Conservation (phyloP, 2,113 vertebrate species). For the human (Homo sapiens) region GRCh38 chr7:145371501-145372000, state of each 20-base stretch:
- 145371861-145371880: background rate
- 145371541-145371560: background rate
- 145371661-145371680: background rate
- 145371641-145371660: background rate
- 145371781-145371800: background rate
- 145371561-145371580: background rate
- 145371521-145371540: background rate
- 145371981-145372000: background rate
- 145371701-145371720: background rate
- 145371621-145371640: background rate
- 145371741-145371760: background rate
- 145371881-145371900: background rate
- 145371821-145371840: background rate
- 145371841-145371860: background rate
- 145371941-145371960: background rate
- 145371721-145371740: background rate
- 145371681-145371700: rapidly evolving
- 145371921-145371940: background rate
- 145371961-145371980: background rate
- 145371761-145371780: background rate
- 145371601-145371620: background rate
- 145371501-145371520: background rate
- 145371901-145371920: background rate
- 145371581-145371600: background rate
- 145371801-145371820: background rate